These are phyloP conservation scores for Tylochromis polylepis DNA, from an alignment of 2,113 vertebrate species.

Conservation along the genomic window DNA sequence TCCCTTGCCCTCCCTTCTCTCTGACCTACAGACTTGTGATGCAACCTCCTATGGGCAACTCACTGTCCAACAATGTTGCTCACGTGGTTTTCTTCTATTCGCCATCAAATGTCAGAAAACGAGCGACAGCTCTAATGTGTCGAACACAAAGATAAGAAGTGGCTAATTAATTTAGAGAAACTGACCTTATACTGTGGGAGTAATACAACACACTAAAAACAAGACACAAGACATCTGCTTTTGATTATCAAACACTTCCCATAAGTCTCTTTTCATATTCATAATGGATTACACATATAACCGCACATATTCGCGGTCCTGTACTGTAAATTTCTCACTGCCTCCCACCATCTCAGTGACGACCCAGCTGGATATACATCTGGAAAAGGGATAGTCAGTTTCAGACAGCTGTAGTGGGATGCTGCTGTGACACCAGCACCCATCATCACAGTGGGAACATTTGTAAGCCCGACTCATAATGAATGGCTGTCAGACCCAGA, in stretches of 20 bases:
- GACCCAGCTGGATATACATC: slow-evolving; percentile 40
- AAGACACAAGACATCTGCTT: background rate
- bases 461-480: slow-evolving; percentile 10
- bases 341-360: background rate
- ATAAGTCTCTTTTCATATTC: background rate
- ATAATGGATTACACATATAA: background rate
- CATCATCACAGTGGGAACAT: slow-evolving; percentile 22
- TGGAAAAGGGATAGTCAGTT: background rate
- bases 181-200: background rate
- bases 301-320: background rate
- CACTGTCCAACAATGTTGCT: background rate
- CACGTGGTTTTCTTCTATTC: background rate
- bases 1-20: slow-evolving; percentile 18
- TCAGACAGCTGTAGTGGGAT: slow-evolving; percentile 34
- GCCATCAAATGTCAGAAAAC: background rate
- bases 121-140: background rate
- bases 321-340: background rate
- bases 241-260: background rate
- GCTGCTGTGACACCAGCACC: slow-evolving; percentile 12
- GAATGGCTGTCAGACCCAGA: slow-evolving; percentile 1
- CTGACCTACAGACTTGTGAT: slow-evolving; percentile 55
- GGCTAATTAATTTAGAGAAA: background rate
- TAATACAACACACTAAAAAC: background rate
- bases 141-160: background rate
- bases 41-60: background rate